Base-by-base conservation (phyloP, 1,140 invertebrate species). In the Heliconius melpomene region DNA sequence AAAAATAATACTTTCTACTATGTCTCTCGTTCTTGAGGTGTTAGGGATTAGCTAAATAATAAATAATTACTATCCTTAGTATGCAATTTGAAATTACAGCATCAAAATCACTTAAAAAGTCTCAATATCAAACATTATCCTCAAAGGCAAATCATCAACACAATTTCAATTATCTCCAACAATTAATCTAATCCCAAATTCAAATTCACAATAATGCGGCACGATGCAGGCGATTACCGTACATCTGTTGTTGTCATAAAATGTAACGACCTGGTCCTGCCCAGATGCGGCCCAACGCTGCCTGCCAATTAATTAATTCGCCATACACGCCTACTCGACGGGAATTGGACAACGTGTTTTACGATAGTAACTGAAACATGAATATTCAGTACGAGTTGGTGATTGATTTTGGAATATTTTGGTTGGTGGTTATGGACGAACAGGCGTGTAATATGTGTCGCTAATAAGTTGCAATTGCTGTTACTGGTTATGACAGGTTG, bases 221-320 rank as follows among this genome's bases (percentile, higher is more conserved):
- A 79, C 82, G 87, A 84, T 87, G 83, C 81, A 84, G 77, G 85
- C 88, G 83, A 88, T 87, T 88, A 90, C 85, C 83, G 75, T 85
- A 87, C 89, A 89, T 90, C 86, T 90, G 86, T 81, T 82, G 79
- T 82, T 84, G 86, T 86, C 91, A 89, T 92, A 92, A 92, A 92
- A 91, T 87, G 89, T 92, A 91, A 92, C 85, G 89, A 89, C 80
- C 89, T 88, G 86, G 88, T 87, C 84, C 85, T 86, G 85, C 57
- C 83, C 90, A 91, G 83, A 86, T 91, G 89, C 79, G 85, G 85
- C 82, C 86, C 78, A 89, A 86, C 85, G 89, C 86, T 88, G 85
- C 86, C 78, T 89, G 85, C 87, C 89, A 88, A 91, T 90, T 92
- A 90, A 92, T 92, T 92, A 91, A 90, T 91, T 86, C 87, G 79